Percentiles rank a stretch among this genome's conserved stretches.
Conservation (phyloP, 92 coral and sea anemone genomes). For the Palythoa grandiflora region DNA sequence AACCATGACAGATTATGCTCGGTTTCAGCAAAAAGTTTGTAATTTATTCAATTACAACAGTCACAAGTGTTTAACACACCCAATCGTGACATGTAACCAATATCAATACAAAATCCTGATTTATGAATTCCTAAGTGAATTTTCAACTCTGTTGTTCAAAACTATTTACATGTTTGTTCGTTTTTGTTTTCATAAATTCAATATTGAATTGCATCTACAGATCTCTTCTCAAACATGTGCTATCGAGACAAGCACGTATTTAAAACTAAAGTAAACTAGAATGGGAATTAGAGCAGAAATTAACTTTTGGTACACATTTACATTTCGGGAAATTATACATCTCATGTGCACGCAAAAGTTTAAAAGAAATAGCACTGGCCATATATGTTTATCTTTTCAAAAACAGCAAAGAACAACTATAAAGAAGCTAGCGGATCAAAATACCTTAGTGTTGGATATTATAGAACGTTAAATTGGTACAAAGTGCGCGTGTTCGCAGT, state of each 20-base stretch:
- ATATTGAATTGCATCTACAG: background rate
- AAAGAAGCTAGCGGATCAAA: background rate
- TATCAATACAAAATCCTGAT: background rate
- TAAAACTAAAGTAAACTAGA: background rate
- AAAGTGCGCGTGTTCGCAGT: background rate
- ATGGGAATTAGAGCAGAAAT: background rate
- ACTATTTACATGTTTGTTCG: background rate
- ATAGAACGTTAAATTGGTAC: background rate
- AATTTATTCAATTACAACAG: conserved; percentile 2
- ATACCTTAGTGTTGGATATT: background rate
- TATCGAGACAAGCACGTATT: background rate
- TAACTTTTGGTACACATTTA: background rate
- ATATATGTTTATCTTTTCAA: background rate
- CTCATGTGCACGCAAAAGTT: background rate
- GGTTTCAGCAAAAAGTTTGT: background rate
- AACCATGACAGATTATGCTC: background rate
- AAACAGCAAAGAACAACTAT: background rate
- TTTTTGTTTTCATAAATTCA: background rate
- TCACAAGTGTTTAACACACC: conserved; percentile 26
- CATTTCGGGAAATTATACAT: background rate
- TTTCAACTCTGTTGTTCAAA: background rate
- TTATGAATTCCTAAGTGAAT: background rate
- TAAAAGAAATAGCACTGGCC: background rate
- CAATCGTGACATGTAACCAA: conserved; percentile 8
- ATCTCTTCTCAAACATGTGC: background rate